These are phyloP conservation scores for Erythrocercus mccallii DNA, from an alignment of 2,113 vertebrate species.

Conservation along the genomic window DNA sequence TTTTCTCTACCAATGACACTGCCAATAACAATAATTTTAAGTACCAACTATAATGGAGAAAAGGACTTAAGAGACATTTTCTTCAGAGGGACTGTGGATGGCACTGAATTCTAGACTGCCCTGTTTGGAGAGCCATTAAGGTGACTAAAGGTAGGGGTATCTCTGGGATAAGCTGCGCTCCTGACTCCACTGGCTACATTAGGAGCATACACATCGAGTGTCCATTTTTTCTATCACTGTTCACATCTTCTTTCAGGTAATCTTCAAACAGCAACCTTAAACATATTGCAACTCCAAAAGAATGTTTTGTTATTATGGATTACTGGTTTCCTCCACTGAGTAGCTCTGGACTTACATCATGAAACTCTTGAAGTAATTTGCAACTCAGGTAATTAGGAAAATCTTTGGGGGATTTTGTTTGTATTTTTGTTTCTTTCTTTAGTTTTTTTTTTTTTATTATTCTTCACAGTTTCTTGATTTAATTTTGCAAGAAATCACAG, in stretches of 20 bases:
- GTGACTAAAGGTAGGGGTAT: neutral
- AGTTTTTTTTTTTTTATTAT: neutral
- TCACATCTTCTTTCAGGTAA: neutral
- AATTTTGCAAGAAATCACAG: neutral
- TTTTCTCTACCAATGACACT: neutral
- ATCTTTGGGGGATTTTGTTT: neutral
- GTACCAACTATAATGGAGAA: neutral
- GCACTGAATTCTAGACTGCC: neutral
- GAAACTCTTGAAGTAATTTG: neutral
- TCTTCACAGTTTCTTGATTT: neutral
- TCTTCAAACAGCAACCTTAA: neutral
- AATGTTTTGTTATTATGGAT: neutral
- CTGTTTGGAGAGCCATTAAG: neutral
- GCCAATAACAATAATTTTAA: neutral
- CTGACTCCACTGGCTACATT: neutral
- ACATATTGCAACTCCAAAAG: neutral
- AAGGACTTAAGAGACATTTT: neutral
- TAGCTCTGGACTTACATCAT: neutral
- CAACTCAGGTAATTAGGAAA: neutral
- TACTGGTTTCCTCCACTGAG: neutral
- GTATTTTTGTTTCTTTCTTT: neutral
- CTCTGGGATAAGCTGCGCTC: neutral
- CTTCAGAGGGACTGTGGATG: neutral
- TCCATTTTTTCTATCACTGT: neutral
- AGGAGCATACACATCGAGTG: neutral